Evolutionary conservation across 2,113 vertebrate genomes (phyloP), one percentile per base, ranked within the genome.

Genomic region (Bos indicus): DNA sequence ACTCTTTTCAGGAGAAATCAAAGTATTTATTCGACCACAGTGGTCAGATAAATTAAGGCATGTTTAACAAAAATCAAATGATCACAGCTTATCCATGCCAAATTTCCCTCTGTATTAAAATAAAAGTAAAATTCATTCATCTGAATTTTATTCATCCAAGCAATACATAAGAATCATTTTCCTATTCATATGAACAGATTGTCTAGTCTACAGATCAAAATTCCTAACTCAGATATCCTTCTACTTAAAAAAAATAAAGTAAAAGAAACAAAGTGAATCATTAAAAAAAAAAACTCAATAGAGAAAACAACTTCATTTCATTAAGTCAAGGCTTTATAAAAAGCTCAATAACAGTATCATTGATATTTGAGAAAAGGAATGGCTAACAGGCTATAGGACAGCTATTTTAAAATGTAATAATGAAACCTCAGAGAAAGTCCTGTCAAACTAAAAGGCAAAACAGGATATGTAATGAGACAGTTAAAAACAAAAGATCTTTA

Each of bases 371-470:
- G 36, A 52, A 64, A 57, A 59, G 33, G 40, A 60, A 91, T 57
- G 71, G 92, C 81, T 28, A 85, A 52, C 28, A 90, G 30, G 46
- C n/a, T 71, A 2, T 16, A 36, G 28, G 62, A 84, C 23, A 92
- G 60, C 54, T 57, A 40, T 81, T 85, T 90, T 95, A 21, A 96
- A 86, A 90, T 59, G 36, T 78, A 93, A 96, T 80, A 64, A 91
- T 59, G 10, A n/a, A 95, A 93, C 40, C 54, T 40, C 21, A 91
- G 59, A 94, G 21, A 80, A 59, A 93, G 28, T 43, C 8, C 84
- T 74, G 30, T 88, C 59, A 94, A 97, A 96, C 78, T 84, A 64
- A 94, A 90, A 93, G 33, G 80, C 48, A 97, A 93, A 91, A 40
- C 88, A 93, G 9, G 36, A 77, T 36, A 78, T 81, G 15, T 54